Conservation (phyloP, 2,113 vertebrate species). For the Hydrochoerus hydrochaeris region DNA sequence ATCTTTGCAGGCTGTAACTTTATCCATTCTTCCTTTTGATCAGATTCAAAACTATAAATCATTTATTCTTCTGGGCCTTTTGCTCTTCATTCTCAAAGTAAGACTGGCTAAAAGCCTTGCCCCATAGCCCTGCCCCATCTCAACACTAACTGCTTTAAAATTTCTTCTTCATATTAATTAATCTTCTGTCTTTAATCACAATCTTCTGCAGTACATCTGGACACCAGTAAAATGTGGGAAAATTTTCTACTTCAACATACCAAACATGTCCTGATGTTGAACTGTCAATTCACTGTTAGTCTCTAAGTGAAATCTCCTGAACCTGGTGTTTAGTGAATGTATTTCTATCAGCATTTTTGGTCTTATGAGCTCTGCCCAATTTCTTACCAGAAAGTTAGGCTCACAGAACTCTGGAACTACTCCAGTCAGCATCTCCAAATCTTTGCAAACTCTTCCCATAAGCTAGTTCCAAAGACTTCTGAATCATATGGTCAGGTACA, state of each 20-base stretch:
- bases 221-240: neutral
- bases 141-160: neutral
- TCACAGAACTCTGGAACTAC: neutral
- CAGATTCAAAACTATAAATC: neutral
- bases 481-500: neutral
- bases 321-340: neutral
- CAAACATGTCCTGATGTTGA: too few species aligned
- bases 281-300: neutral
- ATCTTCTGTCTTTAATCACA: neutral
- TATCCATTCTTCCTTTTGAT: neutral
- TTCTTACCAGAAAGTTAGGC: neutral
- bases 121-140: neutral
- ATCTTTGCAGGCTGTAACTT: neutral
- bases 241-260: neutral
- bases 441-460: neutral
- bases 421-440: neutral
- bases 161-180: neutral
- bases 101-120: neutral
- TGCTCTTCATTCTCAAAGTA: neutral
- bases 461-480: neutral
- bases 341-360: neutral
- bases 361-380: neutral
- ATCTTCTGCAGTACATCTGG: neutral
- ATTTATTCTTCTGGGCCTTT: neutral
- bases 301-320: neutral